Percentiles rank a stretch among this genome's conserved stretches.
These are phyloP conservation scores for Sciurus vulgaris DNA, from an alignment of 2,797 vertebrate genomes.

Conservation along the genomic window DNA sequence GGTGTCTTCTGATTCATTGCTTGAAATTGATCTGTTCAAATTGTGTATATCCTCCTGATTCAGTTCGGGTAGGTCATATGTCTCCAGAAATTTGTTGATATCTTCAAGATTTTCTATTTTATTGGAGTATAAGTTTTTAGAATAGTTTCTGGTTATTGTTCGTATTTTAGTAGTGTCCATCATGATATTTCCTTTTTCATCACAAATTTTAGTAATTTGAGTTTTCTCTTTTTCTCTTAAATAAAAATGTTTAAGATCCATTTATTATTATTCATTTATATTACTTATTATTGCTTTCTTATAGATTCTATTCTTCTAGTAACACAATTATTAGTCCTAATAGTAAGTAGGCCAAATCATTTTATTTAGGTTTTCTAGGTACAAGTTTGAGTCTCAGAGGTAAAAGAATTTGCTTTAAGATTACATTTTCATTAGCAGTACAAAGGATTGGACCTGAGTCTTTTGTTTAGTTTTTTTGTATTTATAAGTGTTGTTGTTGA, in stretches of 20 bases:
- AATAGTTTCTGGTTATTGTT: too few relatives aligned
- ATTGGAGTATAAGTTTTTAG: too few relatives aligned
- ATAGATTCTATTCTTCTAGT: background rate
- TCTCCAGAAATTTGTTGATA: too few relatives aligned
- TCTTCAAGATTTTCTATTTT: too few relatives aligned
- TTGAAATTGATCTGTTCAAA: too few relatives aligned
- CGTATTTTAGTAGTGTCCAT: too few relatives aligned
- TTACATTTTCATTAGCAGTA: background rate
- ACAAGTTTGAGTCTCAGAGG: background rate
- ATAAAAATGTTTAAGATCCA: background rate
- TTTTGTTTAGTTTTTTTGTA: background rate
- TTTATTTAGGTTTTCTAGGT: background rate
- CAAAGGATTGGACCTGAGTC: background rate
- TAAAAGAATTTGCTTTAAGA: background rate
- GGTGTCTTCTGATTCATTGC: too few relatives aligned
- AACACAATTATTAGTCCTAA: background rate
- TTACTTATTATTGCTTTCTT: conserved; percentile 26
- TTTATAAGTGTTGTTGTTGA: conserved; percentile 7
- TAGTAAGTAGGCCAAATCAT: background rate
- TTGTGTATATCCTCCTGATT: too few relatives aligned
- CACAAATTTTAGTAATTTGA: too few relatives aligned
- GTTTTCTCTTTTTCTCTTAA: background rate
- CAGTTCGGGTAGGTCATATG: too few relatives aligned
- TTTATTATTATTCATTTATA: background rate
- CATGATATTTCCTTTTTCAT: too few relatives aligned